Percentiles rank a stretch among this genome's conserved stretches.
Conservation (phyloP, 2,888 invertebrate genomes). For the Operophtera brumata region DNA sequence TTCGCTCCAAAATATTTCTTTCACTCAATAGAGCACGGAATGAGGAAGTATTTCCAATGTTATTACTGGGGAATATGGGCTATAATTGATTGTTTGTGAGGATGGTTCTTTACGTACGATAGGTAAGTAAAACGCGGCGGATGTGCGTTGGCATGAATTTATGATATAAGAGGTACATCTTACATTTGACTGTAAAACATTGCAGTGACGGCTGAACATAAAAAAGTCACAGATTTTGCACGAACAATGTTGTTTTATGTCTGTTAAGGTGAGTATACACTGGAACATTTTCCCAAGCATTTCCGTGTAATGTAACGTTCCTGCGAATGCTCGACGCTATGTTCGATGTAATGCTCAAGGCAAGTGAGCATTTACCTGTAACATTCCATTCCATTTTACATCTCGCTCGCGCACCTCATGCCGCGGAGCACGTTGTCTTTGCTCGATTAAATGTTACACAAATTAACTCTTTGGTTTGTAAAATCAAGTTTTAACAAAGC, state of each 20-base stretch:
- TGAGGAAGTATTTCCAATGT: slow-evolving; percentile 20
- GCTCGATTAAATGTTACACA: too few species aligned
- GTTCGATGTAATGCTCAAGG: too few species aligned
- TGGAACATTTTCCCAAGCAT: too few species aligned
- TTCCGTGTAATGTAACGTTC: too few species aligned
- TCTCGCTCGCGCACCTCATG: too few species aligned
- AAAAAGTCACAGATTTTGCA: slow-evolving; percentile 13
- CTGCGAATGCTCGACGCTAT: too few species aligned
- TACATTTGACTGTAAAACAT: slow-evolving; percentile 18
- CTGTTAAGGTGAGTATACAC: too few species aligned
- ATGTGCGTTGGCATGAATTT: slow-evolving; percentile 23
- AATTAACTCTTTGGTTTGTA: too few species aligned
- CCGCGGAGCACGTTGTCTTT: too few species aligned
- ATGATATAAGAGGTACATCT: slow-evolving; percentile 15
- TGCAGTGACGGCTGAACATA: slow-evolving; percentile 16
- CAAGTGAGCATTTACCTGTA: too few species aligned
- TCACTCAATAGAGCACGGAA: slow-evolving; percentile 20
- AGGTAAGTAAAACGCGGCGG: slow-evolving; percentile 10
- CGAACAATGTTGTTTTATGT: slow-evolving; percentile 2
- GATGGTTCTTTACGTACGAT: not conserved
- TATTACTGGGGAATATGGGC: slow-evolving; percentile 18
- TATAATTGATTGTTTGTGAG: slow-evolving; percentile 24
- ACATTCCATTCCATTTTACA: too few species aligned
- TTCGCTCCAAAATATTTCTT: slow-evolving; percentile 33
- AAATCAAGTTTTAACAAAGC: too few species aligned